These are phyloP conservation scores for Acropternis orthonyx DNA, from an alignment of 2,797 vertebrate species.

Conservation along the genomic window DNA sequence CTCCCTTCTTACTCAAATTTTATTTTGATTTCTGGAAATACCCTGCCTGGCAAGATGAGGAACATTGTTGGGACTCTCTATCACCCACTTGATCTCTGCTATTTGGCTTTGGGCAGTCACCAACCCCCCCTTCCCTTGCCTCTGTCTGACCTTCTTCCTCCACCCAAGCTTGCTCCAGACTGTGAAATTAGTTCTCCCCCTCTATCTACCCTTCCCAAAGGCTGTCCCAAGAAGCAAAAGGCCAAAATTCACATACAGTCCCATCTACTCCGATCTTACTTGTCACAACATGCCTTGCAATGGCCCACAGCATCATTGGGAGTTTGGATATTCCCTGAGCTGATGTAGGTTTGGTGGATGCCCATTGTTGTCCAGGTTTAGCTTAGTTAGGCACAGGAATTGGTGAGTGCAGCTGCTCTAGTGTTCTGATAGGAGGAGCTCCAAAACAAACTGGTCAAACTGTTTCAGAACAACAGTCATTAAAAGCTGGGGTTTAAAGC, in stretches of 20 bases:
- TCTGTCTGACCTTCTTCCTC: not conserved
- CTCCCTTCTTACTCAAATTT: not conserved
- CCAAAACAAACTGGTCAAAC: not conserved
- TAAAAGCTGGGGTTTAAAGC: not conserved
- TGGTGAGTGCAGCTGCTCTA: fast-evolving
- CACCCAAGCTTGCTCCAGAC: not conserved
- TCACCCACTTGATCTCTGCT: not conserved
- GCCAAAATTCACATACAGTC: not conserved
- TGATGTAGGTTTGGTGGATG: not conserved
- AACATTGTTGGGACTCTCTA: fast-evolving
- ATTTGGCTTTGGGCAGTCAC: not conserved
- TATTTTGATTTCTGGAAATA: not conserved
- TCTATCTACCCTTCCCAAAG: not conserved
- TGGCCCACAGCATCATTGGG: fast-evolving
- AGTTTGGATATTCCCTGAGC: not conserved
- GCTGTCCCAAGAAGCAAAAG: not conserved
- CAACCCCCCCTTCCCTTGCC: not conserved
- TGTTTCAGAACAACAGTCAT: not conserved
- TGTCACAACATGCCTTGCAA: not conserved
- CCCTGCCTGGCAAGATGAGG: fast-evolving
- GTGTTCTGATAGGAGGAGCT: not conserved
- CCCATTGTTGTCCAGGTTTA: fast-evolving
- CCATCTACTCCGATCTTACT: fast-evolving
- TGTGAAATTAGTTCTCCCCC: not conserved
- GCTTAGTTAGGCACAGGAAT: not conserved